Conservation (phyloP, 2,113 vertebrate species). For the Pavo muticus region DNA sequence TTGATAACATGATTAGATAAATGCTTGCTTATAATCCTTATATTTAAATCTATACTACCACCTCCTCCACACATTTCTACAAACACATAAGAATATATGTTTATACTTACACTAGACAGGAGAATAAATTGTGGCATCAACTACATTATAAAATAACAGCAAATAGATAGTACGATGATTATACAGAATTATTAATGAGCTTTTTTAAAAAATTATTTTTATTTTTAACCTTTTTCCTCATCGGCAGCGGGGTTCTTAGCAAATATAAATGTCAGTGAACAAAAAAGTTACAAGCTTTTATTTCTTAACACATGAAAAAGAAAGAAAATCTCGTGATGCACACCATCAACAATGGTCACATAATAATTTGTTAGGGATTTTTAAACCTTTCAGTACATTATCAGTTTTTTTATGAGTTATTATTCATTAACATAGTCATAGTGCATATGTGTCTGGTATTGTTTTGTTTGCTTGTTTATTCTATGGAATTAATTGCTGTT, state of each 20-base stretch:
- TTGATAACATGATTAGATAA: background rate
- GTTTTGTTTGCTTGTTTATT: background rate
- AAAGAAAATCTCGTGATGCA: background rate
- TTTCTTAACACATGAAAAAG: background rate
- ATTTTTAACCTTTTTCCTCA: background rate
- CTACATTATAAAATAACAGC: background rate
- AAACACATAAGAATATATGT: background rate
- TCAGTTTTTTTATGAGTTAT: background rate
- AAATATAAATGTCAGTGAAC: background rate
- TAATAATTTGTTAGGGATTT: background rate
- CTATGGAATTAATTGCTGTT: background rate
- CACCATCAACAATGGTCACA: background rate
- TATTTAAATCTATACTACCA: background rate
- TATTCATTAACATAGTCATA: background rate
- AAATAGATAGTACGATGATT: background rate
- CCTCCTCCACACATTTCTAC: background rate
- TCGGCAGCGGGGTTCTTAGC: background rate
- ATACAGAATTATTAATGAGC: background rate
- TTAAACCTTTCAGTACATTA: background rate
- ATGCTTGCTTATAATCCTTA: background rate
- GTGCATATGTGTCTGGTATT: background rate
- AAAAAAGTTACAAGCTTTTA: rapidly evolving
- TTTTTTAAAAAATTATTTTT: too few relatives aligned
- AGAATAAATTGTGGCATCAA: background rate
- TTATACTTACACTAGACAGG: background rate